Base-by-base conservation (phyloP, 2,113 vertebrate genomes). In the Pseudopodoces humilis region DNA sequence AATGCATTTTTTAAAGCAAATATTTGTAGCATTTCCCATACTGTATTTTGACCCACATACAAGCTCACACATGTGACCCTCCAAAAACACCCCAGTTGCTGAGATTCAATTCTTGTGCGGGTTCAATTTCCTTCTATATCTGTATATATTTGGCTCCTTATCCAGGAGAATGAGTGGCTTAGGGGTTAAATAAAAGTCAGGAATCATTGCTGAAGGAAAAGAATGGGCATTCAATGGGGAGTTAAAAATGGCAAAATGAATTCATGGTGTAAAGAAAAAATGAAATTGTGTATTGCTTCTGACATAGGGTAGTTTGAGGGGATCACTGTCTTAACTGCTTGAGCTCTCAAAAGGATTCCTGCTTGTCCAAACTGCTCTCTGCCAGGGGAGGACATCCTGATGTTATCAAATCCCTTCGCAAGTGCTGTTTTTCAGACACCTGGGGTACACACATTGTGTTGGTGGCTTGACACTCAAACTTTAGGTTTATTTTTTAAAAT, bases 141-240 rank as follows among this genome's bases (percentile, higher is more conserved):
- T 49, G 6, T 39, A 22, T 0, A 0, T 46, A 44, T 52, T n/a
- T 71, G 31, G 8, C 17, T 83, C 24, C 25, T 81, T 49, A 15
- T 39, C 23, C 25, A 39, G 23, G 27, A 80, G 16, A 65, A 74
- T 12, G 55, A 71, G 19, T 13, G n/a, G n/a, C 30, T 63, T 70
- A 3, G 11, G 21, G 21, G 13, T 77, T 76, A 49, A 74, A 56
- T 20, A 53, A 46, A n/a, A 33, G 22, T 33, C 33, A 22, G 55
- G 39, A 88, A 43, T 83, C 8, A 11, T 31, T 77, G 71, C 55
- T 92, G 50, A 83, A 83, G 31, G 18, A 13, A 52, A 55, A 24
- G 17, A 72, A 46, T 0, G 0, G 25, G 13, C 11, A 27, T 80
- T 92, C 56, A 53, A 23, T 0, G 0, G 23, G 16, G 28, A 63